These are phyloP conservation scores for Rhorus exstirpatorius DNA, from an alignment of 2,888 invertebrate genomes.

Conservation along the genomic window DNA sequence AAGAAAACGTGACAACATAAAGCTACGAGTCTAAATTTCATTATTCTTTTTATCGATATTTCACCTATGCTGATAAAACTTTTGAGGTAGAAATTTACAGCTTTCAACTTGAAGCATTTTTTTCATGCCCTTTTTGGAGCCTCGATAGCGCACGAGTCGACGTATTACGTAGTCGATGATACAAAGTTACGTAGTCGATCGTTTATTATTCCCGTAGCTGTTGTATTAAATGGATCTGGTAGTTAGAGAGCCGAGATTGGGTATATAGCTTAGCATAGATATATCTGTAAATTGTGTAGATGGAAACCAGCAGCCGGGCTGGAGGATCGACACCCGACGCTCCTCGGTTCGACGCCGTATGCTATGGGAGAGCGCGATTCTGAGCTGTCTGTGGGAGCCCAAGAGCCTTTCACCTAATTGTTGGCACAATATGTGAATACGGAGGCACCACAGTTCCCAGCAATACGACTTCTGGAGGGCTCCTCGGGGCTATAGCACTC, in stretches of 20 bases:
- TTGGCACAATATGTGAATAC: constrained; percentile 86
- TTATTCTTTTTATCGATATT: too few species aligned
- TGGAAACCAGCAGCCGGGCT: constrained; percentile 53
- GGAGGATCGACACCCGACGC: constrained; percentile 62
- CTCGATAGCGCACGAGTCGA: background rate
- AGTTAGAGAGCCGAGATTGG: constrained; percentile 38
- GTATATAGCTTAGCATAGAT: constrained; percentile 11
- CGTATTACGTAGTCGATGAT: background rate
- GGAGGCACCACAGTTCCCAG: constrained; percentile 84
- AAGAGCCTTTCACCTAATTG: constrained; percentile 86
- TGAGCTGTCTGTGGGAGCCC: constrained; percentile 80
- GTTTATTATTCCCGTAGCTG: constrained; percentile 41
- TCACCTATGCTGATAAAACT: too few species aligned
- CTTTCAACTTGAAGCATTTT: background rate
- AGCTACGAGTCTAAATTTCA: too few species aligned
- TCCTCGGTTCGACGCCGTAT: constrained; percentile 46
- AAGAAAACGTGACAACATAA: too few species aligned
- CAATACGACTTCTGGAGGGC: constrained; percentile 74
- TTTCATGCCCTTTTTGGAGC: background rate
- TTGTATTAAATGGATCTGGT: constrained; percentile 48
- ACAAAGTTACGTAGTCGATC: constrained; percentile 6
- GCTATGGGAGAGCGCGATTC: constrained; percentile 51
- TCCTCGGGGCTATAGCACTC: constrained; percentile 69
- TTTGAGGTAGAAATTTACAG: too few species aligned
- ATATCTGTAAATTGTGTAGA: background rate